phyloP scores from a whole-genome alignment of 2,113 vertebrate genomes.

The Hirundichthys speculiger region DNA sequence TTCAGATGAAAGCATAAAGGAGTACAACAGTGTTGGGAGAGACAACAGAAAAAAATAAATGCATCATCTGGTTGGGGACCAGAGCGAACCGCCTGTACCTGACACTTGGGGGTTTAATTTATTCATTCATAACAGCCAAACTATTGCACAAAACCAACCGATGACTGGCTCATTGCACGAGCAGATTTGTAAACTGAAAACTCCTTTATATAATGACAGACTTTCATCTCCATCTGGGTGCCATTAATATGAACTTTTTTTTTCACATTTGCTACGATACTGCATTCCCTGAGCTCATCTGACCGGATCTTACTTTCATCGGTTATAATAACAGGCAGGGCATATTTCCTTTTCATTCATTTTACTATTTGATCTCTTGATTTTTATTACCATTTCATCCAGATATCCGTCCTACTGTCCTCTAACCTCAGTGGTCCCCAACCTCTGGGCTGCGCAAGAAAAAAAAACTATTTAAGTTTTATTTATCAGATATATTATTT shows the following conservation, averaged over 20 bases:
- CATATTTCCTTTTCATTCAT: background rate
- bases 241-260: constrained; percentile 18
- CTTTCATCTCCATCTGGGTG: constrained; percentile 5
- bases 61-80: constrained; percentile 29
- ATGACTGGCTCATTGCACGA: constrained; percentile 29
- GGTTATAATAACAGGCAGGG: constrained; percentile 24
- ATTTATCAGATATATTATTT: too few relatives aligned
- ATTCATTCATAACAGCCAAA: constrained; percentile 43
- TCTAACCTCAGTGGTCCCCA: too few relatives aligned
- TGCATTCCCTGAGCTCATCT: constrained; percentile 74
- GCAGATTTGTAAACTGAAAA: constrained; percentile 42
- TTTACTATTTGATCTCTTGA: constrained; percentile 3
- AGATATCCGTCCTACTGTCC: background rate
- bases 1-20: constrained; percentile 32
- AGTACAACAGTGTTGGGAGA: constrained; percentile 41
- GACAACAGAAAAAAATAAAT: constrained; percentile 33
- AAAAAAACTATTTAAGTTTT: too few relatives aligned
- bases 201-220: constrained; percentile 45
- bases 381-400: background rate
- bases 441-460: too few relatives aligned
- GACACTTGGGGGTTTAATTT: constrained; percentile 50
- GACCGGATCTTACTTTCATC: constrained; percentile 29
- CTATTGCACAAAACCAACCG: constrained; percentile 69
- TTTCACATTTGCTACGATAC: constrained; percentile 63
- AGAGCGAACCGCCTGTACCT: constrained; percentile 39